Evolutionary conservation across 1,140 invertebrate species (phyloP).

Genomic region (Portunus trituberculatus): DNA sequence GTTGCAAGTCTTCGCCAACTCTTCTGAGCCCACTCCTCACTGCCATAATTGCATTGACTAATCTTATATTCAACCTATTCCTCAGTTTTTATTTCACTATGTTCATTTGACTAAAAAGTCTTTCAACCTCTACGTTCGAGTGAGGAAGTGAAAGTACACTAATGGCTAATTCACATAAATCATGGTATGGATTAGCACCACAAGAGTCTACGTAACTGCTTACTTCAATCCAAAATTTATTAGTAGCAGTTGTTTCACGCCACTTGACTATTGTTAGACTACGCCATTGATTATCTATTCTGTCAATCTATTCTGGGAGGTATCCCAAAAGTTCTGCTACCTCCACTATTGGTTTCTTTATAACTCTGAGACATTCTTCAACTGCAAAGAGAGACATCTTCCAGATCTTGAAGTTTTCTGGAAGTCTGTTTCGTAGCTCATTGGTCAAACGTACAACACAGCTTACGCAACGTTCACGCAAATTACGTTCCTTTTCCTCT

Average conservation of each 20-base stretch:
- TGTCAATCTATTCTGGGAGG: constrained; percentile 24
- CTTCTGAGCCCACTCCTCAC: constrained; percentile 47
- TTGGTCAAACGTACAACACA: constrained; percentile 4
- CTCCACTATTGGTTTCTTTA: neutral
- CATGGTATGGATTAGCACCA: constrained; percentile 27
- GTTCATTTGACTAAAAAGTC: constrained; percentile 56
- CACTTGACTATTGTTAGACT: constrained; percentile 26
- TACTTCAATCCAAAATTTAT: constrained; percentile 49
- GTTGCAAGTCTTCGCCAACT: constrained; percentile 21
- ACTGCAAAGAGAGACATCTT: constrained; percentile 35
- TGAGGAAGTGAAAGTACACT: constrained; percentile 48
- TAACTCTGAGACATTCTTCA: neutral
- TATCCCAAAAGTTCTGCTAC: constrained; percentile 43
- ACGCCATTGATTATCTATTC: constrained; percentile 49
- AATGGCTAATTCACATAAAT: constrained; percentile 25
- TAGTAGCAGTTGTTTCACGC: constrained; percentile 21
- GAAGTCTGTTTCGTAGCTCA: constrained; percentile 32
- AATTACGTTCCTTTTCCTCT: neutral
- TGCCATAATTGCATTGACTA: constrained; percentile 37
- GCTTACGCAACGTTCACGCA: constrained; percentile 28
- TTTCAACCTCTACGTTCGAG: constrained; percentile 41
- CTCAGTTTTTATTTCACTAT: constrained; percentile 51
- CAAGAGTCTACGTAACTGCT: neutral
- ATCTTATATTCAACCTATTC: neutral
- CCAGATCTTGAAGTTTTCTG: neutral